These are phyloP conservation scores for Arvicanthis niloticus DNA, from an alignment of 2,113 vertebrate genomes.

Conservation along the genomic window DNA sequence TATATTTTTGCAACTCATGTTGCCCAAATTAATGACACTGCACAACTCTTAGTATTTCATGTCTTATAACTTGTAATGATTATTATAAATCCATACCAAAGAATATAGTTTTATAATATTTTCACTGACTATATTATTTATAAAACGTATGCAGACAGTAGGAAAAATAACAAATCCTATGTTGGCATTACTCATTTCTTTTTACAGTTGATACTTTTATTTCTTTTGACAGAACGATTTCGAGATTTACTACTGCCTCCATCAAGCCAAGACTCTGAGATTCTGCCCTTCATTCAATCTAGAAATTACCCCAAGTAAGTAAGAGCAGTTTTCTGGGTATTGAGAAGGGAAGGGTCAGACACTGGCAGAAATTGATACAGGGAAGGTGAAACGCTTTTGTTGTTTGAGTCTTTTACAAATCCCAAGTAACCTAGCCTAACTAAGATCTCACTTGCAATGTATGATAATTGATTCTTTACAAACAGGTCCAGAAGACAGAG, in stretches of 20 bases:
- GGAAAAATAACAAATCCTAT: background rate
- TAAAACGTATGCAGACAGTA: background rate
- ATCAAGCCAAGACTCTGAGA: conserved; percentile 88
- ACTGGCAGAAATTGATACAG: background rate
- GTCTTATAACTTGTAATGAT: background rate
- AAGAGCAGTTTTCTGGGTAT: conserved; percentile 65
- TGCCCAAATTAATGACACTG: background rate
- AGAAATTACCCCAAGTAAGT: conserved; percentile 95
- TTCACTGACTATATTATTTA: background rate
- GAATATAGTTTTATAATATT: background rate
- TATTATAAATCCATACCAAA: background rate
- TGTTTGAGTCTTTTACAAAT: conserved; percentile 42
- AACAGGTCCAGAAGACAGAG: background rate
- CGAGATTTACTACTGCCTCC: conserved; percentile 92
- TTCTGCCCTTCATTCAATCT: conserved; percentile 95
- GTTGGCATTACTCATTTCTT: conserved; percentile 34
- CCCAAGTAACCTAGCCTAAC: conserved; percentile 23
- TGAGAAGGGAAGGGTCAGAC: background rate
- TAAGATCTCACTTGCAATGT: background rate
- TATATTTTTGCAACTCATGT: background rate
- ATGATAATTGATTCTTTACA: background rate
- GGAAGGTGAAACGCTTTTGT: background rate
- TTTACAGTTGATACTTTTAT: conserved; percentile 64
- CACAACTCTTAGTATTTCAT: background rate
- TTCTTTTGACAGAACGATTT: conserved; percentile 91